Evolutionary conservation across 2,113 vertebrate species (phyloP), one percentile per base, ranked within the genome.

Genomic region (Chunga burmeisteri): DNA sequence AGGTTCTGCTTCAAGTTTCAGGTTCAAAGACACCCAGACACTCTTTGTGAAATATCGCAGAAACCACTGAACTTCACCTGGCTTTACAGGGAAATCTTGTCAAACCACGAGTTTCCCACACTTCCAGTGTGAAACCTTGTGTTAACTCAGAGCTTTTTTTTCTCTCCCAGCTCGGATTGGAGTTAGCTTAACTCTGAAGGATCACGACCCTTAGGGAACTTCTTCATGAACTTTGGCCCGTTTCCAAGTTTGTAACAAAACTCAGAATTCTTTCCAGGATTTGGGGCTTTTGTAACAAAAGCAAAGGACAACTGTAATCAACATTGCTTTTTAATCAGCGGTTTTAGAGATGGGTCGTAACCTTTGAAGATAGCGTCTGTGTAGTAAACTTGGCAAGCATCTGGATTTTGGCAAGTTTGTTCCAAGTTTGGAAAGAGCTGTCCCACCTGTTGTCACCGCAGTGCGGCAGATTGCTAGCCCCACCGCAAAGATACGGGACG

Each of bases 61-160:
- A 91, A 94, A 84, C 72, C 86, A 68, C 83, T 78, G 86, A 96
- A 72, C 68, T 93, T 96, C 91, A 95, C 94, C 92, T 94, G 96
- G 42, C 30, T 93, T 88, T 88, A 50, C 86, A 81, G 67, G 80
- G 86, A 91, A 81, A 71, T 90, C 85, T 90, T 65, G 56, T 93
- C 80, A 94, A 92, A 80, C 65, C 88, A 52, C 1, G 3, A 68
- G 68, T 81, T 96, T 93, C 77, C 56, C 88, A 86, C 83, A 67
- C 72, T 86, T 92, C 9, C 63, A 86, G n/a, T 44, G 68, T 67
- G 68, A 93, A 91, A 63, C 32, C 65, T 40, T 72, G 40, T 81
- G 56, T 78, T 78, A 58, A 66, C 18, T 78, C 50, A 10, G 38
- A 56, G 50, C 7, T 59, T 73, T 61, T 80, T 81, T 61, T 38